These are phyloP conservation scores for Channa striata DNA, from an alignment of 2,797 vertebrate genomes.

Conservation along the genomic window DNA sequence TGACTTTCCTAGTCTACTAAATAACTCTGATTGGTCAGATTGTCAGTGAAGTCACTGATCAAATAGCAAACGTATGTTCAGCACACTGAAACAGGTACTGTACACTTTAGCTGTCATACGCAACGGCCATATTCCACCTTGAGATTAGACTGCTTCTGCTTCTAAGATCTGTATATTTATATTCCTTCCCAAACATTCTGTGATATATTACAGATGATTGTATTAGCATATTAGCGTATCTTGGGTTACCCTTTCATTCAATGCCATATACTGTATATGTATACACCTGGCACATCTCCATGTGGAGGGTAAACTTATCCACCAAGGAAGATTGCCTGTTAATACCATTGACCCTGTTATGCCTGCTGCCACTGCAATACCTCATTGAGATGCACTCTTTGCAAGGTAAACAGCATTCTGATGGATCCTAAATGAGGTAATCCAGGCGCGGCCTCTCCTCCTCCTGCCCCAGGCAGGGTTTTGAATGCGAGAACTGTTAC, in stretches of 20 bases:
- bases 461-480: slow-evolving; percentile 73
- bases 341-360: slow-evolving; percentile 65
- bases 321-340: slow-evolving; percentile 53
- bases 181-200: not conserved
- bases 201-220: not conserved
- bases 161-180: not conserved
- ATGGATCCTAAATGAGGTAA: slow-evolving; percentile 84
- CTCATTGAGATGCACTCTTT: slow-evolving; percentile 83
- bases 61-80: too few relatives aligned
- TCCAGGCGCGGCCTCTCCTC: slow-evolving; percentile 76
- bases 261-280: not conserved
- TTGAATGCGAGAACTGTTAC: slow-evolving; percentile 81
- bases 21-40: too few relatives aligned
- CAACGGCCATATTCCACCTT: not conserved
- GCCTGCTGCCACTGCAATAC: slow-evolving; percentile 62
- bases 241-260: not conserved
- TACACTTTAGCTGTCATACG: too few relatives aligned
- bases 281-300: slow-evolving; percentile 3
- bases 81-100: too few relatives aligned
- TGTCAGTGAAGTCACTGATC: too few relatives aligned
- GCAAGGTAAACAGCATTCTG: slow-evolving; percentile 85
- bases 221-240: slow-evolving; percentile 14
- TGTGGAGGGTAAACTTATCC: slow-evolving; percentile 35
- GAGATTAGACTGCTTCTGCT: not conserved
- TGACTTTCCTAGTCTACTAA: too few relatives aligned